Percentiles rank a stretch among this genome's conserved stretches.
phyloP scores from a whole-genome alignment of 2,888 invertebrate species.

The Coecobrya sp. region DNA sequence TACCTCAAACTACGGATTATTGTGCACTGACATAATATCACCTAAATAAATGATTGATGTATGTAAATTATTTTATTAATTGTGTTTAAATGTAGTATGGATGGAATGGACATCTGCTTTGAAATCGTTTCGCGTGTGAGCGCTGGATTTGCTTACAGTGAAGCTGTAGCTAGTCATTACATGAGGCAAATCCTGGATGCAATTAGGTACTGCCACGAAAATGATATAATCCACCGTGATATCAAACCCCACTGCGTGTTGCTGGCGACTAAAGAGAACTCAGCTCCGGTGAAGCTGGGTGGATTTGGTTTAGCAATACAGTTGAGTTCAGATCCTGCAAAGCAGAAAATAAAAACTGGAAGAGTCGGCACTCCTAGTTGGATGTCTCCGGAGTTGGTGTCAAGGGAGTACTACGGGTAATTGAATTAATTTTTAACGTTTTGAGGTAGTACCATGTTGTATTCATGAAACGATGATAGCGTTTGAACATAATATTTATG shows the following conservation, averaged over 20 bases:
- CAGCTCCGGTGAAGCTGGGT: slow-evolving; percentile 98
- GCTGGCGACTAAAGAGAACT: slow-evolving; percentile 98
- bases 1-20: no score
- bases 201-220: slow-evolving; percentile 97
- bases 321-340: slow-evolving; percentile 88
- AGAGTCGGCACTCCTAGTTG: slow-evolving; percentile 91
- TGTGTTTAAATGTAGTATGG: slow-evolving; percentile 93
- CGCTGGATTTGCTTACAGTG: slow-evolving; percentile 99
- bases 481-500: not conserved
- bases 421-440: slow-evolving; percentile 74
- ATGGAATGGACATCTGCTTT: slow-evolving; percentile 99
- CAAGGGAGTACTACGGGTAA: slow-evolving; percentile 94
- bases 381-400: slow-evolving; percentile 99
- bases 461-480: not conserved
- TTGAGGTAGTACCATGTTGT: slow-evolving; percentile 7
- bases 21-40: no score
- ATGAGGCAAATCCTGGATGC: slow-evolving; percentile 90
- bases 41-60: not conserved
- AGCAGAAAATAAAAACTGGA: slow-evolving; percentile 86
- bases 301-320: slow-evolving; percentile 99
- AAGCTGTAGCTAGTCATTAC: slow-evolving; percentile 99
- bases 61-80: slow-evolving; percentile 76
- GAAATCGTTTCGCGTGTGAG: slow-evolving; percentile 98
- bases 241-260: slow-evolving; percentile 99
- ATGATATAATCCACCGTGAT: slow-evolving; percentile 98